Evolutionary conservation across 2,888 invertebrate species (phyloP), one percentile per base, ranked within the genome.

Genomic region (Macaria liturata): DNA sequence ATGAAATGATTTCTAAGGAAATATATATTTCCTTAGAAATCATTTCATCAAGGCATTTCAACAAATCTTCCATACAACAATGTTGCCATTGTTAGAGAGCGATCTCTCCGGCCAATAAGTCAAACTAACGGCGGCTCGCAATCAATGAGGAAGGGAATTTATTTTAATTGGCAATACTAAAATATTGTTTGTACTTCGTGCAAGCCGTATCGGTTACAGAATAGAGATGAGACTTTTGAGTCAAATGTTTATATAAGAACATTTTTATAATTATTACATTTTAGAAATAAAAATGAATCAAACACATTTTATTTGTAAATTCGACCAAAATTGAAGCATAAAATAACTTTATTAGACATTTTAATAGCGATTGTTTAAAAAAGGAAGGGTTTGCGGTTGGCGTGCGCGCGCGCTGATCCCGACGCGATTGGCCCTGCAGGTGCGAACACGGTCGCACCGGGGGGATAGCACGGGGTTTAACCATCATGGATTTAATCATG

Each of bases 161-260:
- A 84, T 83, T 88, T 88, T 89, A 90, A 90, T 89, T 90, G 89
- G 88, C 86, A 75, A 83, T 85, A 86, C 86, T 88, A 86, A 87
- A 88, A 86, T 88, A 85, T 86, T 80, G 81, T 77, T 73, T 69
- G 82, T 78, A 69, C 72, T 78, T 76, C 73, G 74, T 66, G 61
- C 61, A 60, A 61, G 68, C 70, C 69, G 80, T 83, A 83, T 84
- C 82, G 83, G 76, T 84, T 84, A 80, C 83, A 72, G 66, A 46
- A 65, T 80, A 83, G 82, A 72, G 81, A 75, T 69, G 80, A 64
- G 67, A 20, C 20, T 20, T 20, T 20, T 20, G 20, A 20, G 20
- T 20, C 20, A 66, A 62, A 59, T 31, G 51, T 39, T 59, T 63
- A 54, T 59, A 20, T 20, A 20, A 20, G 20, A 20, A 20, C 20